Evolutionary conservation across 2,888 invertebrate genomes (phyloP).

Genomic region (Pristionchus arcanus): DNA sequence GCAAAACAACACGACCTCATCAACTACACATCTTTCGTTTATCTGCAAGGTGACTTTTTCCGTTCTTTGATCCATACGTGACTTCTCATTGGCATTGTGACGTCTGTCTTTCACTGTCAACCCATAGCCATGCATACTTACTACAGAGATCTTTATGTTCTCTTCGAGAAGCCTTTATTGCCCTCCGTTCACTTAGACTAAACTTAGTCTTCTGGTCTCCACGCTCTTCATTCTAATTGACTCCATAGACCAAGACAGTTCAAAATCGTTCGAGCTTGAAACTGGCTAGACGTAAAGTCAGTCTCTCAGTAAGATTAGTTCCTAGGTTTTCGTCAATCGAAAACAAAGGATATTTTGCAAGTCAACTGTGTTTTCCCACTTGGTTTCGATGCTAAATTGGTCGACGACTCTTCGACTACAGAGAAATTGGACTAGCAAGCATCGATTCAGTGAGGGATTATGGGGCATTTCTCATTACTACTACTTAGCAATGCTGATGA

Average conservation of each 20-base stretch:
- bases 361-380: not conserved
- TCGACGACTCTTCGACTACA: not conserved
- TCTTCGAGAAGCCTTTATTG: not conserved
- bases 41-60: slow-evolving; percentile 60
- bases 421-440: not conserved
- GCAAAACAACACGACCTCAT: not conserved
- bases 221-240: not conserved
- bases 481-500: slow-evolving; percentile 49
- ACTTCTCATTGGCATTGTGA: not conserved
- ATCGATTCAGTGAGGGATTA: not conserved
- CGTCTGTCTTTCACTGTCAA: not conserved
- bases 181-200: not conserved
- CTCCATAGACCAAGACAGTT: not conserved
- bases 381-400: not conserved
- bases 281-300: not conserved
- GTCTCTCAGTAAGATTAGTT: not conserved
- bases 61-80: not conserved
- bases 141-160: too few species aligned
- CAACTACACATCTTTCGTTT: slow-evolving; percentile 55
- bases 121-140: not conserved
- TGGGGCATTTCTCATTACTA: slow-evolving; percentile 38
- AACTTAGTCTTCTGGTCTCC: not conserved
- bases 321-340: not conserved
- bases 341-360: slow-evolving; percentile 26
- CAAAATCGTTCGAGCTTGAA: not conserved